These are phyloP conservation scores for Tychaedon coryphoeus DNA, from an alignment of 2,113 vertebrate species.

Conservation along the genomic window DNA sequence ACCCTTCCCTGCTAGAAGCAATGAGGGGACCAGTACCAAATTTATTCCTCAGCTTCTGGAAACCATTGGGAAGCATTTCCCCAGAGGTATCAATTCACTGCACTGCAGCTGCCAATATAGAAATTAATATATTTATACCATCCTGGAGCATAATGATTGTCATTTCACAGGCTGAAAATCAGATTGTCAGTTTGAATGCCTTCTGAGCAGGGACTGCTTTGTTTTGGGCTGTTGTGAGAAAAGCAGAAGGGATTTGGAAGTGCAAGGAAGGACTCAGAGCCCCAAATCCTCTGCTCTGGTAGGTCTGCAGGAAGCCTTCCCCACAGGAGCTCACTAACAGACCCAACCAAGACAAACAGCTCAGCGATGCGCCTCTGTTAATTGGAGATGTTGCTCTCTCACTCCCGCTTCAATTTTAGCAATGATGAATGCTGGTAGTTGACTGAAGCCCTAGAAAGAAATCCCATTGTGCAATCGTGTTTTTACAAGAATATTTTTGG, in stretches of 20 bases:
- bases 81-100: not conserved
- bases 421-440: not conserved
- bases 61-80: not conserved
- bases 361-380: not conserved
- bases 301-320: not conserved
- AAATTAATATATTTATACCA: not conserved
- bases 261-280: not conserved
- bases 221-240: not conserved
- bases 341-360: not conserved
- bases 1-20: not conserved
- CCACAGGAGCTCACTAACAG: not conserved
- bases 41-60: not conserved
- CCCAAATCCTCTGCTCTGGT: not conserved
- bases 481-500: conserved; percentile 67
- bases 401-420: not conserved
- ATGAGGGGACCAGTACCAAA: not conserved
- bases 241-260: not conserved
- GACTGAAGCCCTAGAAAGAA: conserved; percentile 37
- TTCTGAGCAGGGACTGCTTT: not conserved
- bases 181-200: not conserved
- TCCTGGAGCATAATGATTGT: not conserved
- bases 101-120: not conserved
- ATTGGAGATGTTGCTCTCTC: not conserved
- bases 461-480: conserved; percentile 36
- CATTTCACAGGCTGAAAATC: not conserved